Conservation (phyloP, 2,113 vertebrate genomes). For the Mionectes macconnelli region DNA sequence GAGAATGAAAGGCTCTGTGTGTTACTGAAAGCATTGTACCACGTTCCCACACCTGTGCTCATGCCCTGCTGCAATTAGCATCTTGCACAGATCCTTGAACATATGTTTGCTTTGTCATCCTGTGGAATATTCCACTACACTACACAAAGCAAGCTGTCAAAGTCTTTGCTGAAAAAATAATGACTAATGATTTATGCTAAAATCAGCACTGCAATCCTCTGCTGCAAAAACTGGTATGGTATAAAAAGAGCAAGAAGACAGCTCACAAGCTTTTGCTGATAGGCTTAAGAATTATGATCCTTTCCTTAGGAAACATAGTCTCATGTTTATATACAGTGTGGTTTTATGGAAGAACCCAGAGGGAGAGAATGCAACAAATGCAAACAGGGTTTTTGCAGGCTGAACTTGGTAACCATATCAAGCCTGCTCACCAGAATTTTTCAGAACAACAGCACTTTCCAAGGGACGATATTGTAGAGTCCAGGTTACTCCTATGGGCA, state of each 20-base stretch:
- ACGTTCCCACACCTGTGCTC: background rate
- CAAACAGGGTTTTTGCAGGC: background rate
- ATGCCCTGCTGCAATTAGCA: background rate
- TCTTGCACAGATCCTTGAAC: background rate
- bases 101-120: slow-evolving; percentile 9
- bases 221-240: background rate
- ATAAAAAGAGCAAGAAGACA: background rate
- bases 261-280: background rate
- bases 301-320: background rate
- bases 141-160: slow-evolving; percentile 15
- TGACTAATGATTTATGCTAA: slow-evolving; percentile 36
- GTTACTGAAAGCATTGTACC: background rate
- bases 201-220: background rate
- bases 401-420: background rate
- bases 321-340: rapidly evolving
- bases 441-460: background rate
- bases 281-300: background rate
- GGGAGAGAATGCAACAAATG: background rate
- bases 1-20: background rate
- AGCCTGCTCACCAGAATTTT: background rate
- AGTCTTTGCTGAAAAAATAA: slow-evolving; percentile 5
- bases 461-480: background rate
- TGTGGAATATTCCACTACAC: slow-evolving; percentile 12
- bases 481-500: background rate
- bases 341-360: background rate